Conservation (phyloP, 2,797 vertebrate species). For the Notamacropus eugenii region DNA sequence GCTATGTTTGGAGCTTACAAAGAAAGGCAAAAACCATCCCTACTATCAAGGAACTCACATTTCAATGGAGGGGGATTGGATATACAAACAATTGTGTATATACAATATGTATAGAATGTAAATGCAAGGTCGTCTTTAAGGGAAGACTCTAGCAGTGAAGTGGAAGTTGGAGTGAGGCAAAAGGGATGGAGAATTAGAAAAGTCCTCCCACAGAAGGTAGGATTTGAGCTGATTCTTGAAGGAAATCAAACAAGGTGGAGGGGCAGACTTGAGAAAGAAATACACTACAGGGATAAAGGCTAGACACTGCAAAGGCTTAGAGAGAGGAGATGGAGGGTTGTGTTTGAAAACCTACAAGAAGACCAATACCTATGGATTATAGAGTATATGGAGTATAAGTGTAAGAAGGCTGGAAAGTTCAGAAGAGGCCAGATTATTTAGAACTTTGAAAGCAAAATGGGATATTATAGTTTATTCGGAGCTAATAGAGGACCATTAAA, state of each 20-base stretch:
- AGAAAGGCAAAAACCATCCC: not conserved
- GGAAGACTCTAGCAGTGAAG: not conserved
- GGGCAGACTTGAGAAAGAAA: not conserved
- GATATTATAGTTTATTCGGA: not conserved
- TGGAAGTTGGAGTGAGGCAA: not conserved
- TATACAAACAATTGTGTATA: not conserved
- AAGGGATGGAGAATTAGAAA: not conserved
- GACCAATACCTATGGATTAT: not conserved
- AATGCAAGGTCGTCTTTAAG: not conserved
- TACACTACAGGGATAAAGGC: too few relatives aligned
- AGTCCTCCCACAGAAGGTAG: not conserved
- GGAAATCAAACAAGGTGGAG: not conserved
- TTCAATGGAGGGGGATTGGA: not conserved
- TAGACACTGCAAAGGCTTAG: not conserved
- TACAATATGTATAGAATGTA: not conserved
- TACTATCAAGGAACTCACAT: too few relatives aligned
- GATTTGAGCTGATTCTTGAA: not conserved
- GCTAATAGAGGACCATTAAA: not conserved
- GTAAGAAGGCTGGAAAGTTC: not conserved
- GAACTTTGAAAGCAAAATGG: not conserved
- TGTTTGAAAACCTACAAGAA: not conserved
- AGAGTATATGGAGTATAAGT: not conserved
- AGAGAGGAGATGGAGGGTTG: not conserved
- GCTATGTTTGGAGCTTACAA: not conserved
- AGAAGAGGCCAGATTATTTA: not conserved